A percentile compares a stretch with the other conserved stretches of the same genome.
Evolutionary conservation across 1,140 invertebrate genomes (phyloP).

Genomic region (Macrocentrus cingulum): DNA sequence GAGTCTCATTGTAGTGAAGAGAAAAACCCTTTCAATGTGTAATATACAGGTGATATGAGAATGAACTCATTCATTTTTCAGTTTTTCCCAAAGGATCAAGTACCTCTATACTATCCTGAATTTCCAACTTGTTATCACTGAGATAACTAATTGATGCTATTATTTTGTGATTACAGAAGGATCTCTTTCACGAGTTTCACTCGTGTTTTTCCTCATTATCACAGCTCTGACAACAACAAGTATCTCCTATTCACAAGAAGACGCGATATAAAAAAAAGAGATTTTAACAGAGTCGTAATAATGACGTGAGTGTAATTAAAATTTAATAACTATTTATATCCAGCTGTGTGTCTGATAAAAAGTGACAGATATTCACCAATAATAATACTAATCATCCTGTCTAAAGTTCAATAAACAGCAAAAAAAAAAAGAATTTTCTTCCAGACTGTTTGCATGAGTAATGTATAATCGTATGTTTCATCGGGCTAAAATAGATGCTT

Average conservation of each 20-base stretch:
- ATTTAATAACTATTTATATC: too few species aligned
- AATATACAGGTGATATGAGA: slow-evolving; percentile 6
- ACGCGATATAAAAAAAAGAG: background rate
- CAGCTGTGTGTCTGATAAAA: too few species aligned
- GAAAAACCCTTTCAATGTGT: slow-evolving; percentile 24
- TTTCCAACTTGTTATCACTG: background rate
- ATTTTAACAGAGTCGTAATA: background rate
- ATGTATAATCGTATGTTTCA: too few species aligned
- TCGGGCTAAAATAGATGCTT: too few species aligned
- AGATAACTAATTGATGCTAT: slow-evolving; percentile 2
- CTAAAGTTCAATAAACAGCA: too few species aligned
- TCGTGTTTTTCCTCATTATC: slow-evolving; percentile 7
- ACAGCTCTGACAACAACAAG: background rate
- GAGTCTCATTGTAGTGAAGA: slow-evolving; percentile 13
- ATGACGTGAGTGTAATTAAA: background rate
- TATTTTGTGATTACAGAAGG: slow-evolving; percentile 12
- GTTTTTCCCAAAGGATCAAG: slow-evolving; percentile 9
- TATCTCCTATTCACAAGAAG: too few species aligned
- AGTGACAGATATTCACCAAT: too few species aligned
- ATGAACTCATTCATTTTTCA: slow-evolving; percentile 10
- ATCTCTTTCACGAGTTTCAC: background rate
- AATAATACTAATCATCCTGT: too few species aligned
- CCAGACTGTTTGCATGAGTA: too few species aligned
- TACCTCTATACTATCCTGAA: background rate
- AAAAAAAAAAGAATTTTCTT: too few species aligned